Percentiles rank a stretch among this genome's conserved stretches.
These are phyloP conservation scores for Todus mexicanus DNA, from an alignment of 2,797 vertebrate genomes.

Conservation along the genomic window DNA sequence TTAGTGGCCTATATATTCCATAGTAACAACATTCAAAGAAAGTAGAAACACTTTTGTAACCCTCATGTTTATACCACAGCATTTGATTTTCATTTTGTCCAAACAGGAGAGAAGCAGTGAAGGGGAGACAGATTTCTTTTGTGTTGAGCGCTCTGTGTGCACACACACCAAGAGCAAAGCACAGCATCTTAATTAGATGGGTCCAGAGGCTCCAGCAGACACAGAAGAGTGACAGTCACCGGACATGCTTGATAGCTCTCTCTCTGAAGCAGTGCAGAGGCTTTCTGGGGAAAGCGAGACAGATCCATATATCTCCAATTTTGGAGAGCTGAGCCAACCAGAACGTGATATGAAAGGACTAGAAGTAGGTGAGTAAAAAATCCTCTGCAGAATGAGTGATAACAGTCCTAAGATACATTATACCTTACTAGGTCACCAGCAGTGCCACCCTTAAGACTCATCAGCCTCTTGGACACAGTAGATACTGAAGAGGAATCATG, in stretches of 20 bases:
- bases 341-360: background rate
- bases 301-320: slow-evolving; percentile 23
- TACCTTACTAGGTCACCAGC: background rate
- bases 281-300: slow-evolving; percentile 27
- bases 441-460: background rate
- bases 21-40: background rate
- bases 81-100: slow-evolving; percentile 48
- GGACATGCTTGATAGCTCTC: slow-evolving; percentile 59
- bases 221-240: slow-evolving; percentile 34
- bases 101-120: slow-evolving; percentile 33
- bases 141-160: slow-evolving; percentile 30
- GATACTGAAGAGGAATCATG: background rate
- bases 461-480: background rate
- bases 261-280: background rate
- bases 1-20: background rate
- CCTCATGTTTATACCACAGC: background rate
- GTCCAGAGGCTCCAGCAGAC: slow-evolving; percentile 36
- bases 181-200: slow-evolving; percentile 57
- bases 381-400: background rate
- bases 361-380: background rate
- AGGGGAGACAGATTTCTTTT: slow-evolving; percentile 49
- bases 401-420: background rate
- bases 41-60: background rate
- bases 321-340: background rate
- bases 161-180: slow-evolving; percentile 36